Percentiles rank a stretch among this genome's conserved stretches.
phyloP scores from a whole-genome alignment of 2,113 vertebrate species.

The Microcebus murinus region DNA sequence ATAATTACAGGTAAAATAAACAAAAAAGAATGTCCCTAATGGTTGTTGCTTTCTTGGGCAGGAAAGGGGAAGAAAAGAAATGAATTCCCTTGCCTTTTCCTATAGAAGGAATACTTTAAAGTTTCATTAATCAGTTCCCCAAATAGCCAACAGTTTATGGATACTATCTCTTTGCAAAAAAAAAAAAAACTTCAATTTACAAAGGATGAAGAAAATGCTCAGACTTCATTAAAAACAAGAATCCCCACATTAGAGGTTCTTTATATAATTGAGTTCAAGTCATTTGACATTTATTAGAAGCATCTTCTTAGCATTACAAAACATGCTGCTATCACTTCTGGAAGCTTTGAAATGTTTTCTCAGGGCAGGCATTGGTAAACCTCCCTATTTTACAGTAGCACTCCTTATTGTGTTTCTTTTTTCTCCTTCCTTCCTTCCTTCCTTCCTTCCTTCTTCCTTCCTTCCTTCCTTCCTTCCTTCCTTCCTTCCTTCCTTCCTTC shows the following conservation, averaged over 20 bases:
- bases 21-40: background rate
- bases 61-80: background rate
- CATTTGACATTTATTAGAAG: constrained; percentile 66
- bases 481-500: too few species aligned
- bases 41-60: background rate
- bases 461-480: background rate
- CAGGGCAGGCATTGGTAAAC: constrained; percentile 57
- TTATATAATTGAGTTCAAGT: background rate
- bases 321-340: constrained; percentile 66
- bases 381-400: constrained; percentile 56
- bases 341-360: constrained; percentile 76
- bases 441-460: background rate
- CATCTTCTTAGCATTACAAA: constrained; percentile 36
- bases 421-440: background rate
- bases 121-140: background rate
- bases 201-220: background rate
- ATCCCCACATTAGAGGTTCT: background rate
- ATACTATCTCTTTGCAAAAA: background rate
- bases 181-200: background rate
- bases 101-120: background rate
- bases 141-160: background rate
- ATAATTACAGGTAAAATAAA: background rate
- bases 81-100: background rate
- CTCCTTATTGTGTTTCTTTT: background rate
- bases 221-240: background rate